These are phyloP conservation scores for Nannoperca obscura DNA, from an alignment of 2,797 vertebrate genomes.

Conservation along the genomic window DNA sequence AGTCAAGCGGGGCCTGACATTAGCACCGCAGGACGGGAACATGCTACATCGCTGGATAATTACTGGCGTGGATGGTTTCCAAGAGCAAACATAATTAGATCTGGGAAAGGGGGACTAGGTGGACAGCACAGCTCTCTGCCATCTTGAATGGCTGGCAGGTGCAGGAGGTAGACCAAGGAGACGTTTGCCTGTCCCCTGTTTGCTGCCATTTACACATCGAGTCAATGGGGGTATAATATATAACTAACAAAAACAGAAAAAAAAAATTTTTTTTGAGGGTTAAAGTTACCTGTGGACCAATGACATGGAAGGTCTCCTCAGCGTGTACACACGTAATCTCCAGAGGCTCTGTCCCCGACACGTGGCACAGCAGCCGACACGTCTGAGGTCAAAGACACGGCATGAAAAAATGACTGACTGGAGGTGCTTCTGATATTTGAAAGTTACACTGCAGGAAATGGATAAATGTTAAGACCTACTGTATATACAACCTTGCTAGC, in stretches of 20 bases:
- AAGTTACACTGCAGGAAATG: background rate
- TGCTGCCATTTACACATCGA: background rate
- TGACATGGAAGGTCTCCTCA: constrained; percentile 97
- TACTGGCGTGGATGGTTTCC: constrained; percentile 73
- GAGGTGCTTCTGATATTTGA: background rate
- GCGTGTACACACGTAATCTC: constrained; percentile 98
- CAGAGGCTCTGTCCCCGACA: constrained; percentile 95
- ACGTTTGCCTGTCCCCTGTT: constrained; percentile 1
- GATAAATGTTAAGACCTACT: background rate
- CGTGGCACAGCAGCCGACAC: constrained; percentile 93
- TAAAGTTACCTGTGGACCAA: constrained; percentile 93
- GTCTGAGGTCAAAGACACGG: constrained; percentile 79
- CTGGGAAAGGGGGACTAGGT: constrained; percentile 44
- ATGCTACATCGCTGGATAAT: constrained; percentile 74
- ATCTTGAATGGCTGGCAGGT: constrained; percentile 50
- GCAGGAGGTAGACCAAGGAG: constrained; percentile 37
- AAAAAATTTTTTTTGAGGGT: background rate
- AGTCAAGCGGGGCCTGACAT: constrained; percentile 74
- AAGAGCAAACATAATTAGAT: constrained; percentile 82
- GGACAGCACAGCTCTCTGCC: constrained; percentile 53
- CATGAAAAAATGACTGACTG: background rate
- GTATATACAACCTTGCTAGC: background rate
- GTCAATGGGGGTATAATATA: background rate
- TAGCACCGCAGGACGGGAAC: constrained; percentile 62
- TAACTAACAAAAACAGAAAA: constrained; percentile 1